Base-by-base conservation (phyloP, 1,140 invertebrate species). In the Condylostylus longicornis region DNA sequence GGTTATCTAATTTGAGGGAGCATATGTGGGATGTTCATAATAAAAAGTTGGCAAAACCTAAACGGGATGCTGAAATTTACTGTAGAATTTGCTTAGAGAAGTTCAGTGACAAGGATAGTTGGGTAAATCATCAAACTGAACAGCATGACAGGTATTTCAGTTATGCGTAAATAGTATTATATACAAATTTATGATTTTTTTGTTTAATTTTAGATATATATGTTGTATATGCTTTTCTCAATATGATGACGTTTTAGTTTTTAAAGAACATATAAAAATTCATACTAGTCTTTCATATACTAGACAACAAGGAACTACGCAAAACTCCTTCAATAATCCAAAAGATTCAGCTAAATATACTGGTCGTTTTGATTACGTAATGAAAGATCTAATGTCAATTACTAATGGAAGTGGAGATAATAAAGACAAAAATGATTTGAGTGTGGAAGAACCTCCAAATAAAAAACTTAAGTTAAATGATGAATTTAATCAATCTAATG, bases 341-440 rank as follows among this genome's bases (percentile, higher is more conserved):
- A n/a, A n/a, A 25, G n/a, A 25, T n/a, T 25, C 23, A 8, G 23
- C 23, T 8, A 25, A 25, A 8, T 58, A 58, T 36, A 58, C 55
- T 6, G 55, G 55, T 22, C 54, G 55, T 12, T 58, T 53, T 33
- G 55, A 58, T 37, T 58, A 58, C 42, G 54, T 58, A 35, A 58
- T 58, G 55, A 58, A 58, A 46, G 55, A 58, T 43, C 40, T 58
- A 36, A 53, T 58, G 53, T 58, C 55, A 33, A 58, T 58, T 50
- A 42, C 41, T 20, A 58, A 58, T 58, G 55, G 55, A 54, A 53
- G 55, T 43, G 51, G 13, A 10, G 29, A 31, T 6, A 7, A 8
- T n/a, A n/a, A n/a, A n/a, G n/a, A n/a, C n/a, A n/a, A n/a, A n/a
- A n/a, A n/a, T n/a, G n/a, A n/a, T n/a, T n/a, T n/a, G n/a, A n/a